These are phyloP conservation scores for Parnassius apollo DNA, from an alignment of 2,888 invertebrate species.

Conservation along the genomic window DNA sequence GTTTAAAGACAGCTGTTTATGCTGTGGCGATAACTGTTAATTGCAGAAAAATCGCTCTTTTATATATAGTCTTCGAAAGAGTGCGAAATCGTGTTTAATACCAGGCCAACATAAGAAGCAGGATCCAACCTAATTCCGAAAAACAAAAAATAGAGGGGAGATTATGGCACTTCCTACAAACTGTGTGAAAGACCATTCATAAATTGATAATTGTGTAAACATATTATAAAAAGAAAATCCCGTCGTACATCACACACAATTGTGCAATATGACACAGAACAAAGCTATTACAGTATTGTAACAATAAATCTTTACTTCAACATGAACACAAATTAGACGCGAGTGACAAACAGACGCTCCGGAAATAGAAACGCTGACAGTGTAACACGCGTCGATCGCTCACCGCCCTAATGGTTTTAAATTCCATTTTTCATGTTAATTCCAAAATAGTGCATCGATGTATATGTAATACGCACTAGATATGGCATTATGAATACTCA, in stretches of 20 bases:
- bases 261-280: slow-evolving; percentile 23
- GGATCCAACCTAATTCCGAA: too few relatives aligned
- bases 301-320: slow-evolving; percentile 69
- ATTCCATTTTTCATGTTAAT: slow-evolving; percentile 77
- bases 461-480: too few relatives aligned
- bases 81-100: too few relatives aligned
- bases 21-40: too few relatives aligned
- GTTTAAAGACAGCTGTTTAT: too few relatives aligned
- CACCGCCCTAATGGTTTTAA: slow-evolving; percentile 54
- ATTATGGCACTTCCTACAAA: too few relatives aligned
- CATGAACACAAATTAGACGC: slow-evolving; percentile 74
- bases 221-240: not conserved
- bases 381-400: slow-evolving; percentile 69
- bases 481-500: too few relatives aligned
- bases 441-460: slow-evolving; percentile 59
- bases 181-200: too few relatives aligned
- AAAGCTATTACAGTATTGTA: slow-evolving; percentile 34
- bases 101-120: too few relatives aligned
- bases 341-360: slow-evolving; percentile 71
- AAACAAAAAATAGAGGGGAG: too few relatives aligned
- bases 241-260: slow-evolving; percentile 2
- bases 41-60: too few relatives aligned
- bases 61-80: too few relatives aligned
- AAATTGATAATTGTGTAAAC: not conserved
- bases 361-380: slow-evolving; percentile 73